Conservation (phyloP, 2,888 invertebrate species). For the Clostera curtula region DNA sequence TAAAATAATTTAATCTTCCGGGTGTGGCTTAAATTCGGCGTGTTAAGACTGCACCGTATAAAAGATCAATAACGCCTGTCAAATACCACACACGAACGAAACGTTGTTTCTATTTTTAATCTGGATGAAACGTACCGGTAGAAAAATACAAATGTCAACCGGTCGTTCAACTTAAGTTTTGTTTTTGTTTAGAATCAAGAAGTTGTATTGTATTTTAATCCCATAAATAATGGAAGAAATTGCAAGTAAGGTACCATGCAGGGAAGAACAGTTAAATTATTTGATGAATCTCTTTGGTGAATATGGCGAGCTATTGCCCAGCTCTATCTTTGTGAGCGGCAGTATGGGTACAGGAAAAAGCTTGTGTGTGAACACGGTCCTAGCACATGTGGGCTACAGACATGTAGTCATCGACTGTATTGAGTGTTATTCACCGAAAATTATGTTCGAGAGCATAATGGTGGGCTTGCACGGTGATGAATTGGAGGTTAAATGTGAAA, state of each 20-base stretch:
- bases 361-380: constrained; percentile 76
- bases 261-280: constrained; percentile 62
- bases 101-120: too few relatives aligned
- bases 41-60: constrained; percentile 26
- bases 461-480: constrained; percentile 68
- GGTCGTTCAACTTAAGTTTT: too few relatives aligned
- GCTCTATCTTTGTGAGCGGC: constrained; percentile 86
- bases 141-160: too few relatives aligned
- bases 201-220: too few relatives aligned
- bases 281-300: constrained; percentile 70
- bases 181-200: too few relatives aligned
- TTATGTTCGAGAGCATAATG: constrained; percentile 85
- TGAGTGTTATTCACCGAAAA: constrained; percentile 85
- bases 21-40: constrained; percentile 11
- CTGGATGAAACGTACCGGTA: too few relatives aligned
- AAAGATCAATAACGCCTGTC: too few relatives aligned
- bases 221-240: constrained; percentile 67
- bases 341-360: constrained; percentile 90
- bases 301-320: constrained; percentile 77
- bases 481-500: constrained; percentile 76
- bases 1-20: constrained; percentile 1
- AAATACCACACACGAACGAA: too few relatives aligned
- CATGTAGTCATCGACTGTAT: constrained; percentile 84
- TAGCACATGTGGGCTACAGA: constrained; percentile 74
- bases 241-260: constrained; percentile 60